Base-by-base conservation (phyloP, 2,113 vertebrate species). In the Halcyon senegalensis region DNA sequence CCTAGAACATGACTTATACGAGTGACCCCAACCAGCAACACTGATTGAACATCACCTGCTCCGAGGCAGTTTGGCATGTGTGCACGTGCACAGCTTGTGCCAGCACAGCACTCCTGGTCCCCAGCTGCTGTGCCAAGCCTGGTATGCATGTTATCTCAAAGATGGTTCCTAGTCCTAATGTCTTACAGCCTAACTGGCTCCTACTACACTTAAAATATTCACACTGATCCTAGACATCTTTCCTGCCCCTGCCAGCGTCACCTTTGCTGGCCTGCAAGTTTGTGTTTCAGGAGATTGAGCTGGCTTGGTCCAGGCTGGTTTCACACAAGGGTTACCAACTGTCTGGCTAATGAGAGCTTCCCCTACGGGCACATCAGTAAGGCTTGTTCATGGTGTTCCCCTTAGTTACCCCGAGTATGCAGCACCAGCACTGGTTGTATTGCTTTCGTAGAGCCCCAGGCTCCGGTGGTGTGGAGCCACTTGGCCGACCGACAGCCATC, bases 51-150 rank as follows among this genome's bases (percentile, higher is more conserved):
- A 41, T 5, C 3, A 8, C 5, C 62, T 59, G 30, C 48, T 83
- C 62, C 0, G 4, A 50, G 79, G 79, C 2, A 1, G 11, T 56
- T 41, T 72, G 62, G 28, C 2, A 2, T 11, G 27, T 4, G 39
- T 39, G 20, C 1, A 15, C 3, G 14, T 0, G 2, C 43, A 20
- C 21, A 7, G 56, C 68, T 43, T 35, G 25, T 25, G 58, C 64
- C 89, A 64, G 72, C 16, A n/a, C 70, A 50, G 39, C 53, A 19
- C 66, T 74, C 48, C 67, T 1, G 3, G 39, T 48, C 39, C 25
- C 56, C 5, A 3, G 0, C 7, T 9, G 11, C 68, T 7, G 46
- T 56, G 53, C 41, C 63, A n/a, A 64, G 55, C 43, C 67, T 39
- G 25, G 25, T 51, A 43, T 0, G 1, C 25, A 21, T 33, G 18